Base-by-base conservation (phyloP, 2,113 vertebrate genomes). In the Balaeniceps rex region DNA sequence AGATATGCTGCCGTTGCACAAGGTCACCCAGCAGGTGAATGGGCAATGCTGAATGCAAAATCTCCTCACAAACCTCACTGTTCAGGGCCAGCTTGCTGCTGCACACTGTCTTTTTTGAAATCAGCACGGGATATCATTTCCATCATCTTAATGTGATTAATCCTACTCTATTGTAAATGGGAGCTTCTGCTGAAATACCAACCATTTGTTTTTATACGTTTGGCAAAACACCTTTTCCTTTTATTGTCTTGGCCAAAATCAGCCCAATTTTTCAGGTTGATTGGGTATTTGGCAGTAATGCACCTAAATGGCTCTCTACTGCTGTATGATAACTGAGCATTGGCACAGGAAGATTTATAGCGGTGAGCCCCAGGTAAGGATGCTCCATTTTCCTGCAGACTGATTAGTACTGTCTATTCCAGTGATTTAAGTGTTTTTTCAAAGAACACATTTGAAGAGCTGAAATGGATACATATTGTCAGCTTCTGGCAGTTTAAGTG, bases 401-500 rank as follows among this genome's bases (percentile, higher is more conserved):
- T 92, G 86, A 96, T 96, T 91, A 84, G 88, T 29, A 79, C 88
- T 88, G 95, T 96, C 96, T 95, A 69, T 87, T 76, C 33, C 77
- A 54, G 88, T 46, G 10, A 96, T 97, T 87, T 92, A 82, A 94
- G 93, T 72, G 74, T 93, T 97, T 97, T 94, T 95, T 96, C 96
- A 97, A 94, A 95, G 94, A 84, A 69, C 40, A 40, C 77, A 46
- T 94, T n/a, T 82, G 92, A 95, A 82, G 83, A 94, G 83, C 94
- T 86, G 89, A 91, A 96, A 94, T 92, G 89, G 96, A 93, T 97
- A 91, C 87, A 58, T 69, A 93, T 95, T 96, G 95, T 93, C 96
- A 96, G 95, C 96, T 96, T 80, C 93, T 93, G 97, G 96, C 97
- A 96, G 87, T 88, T 95, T 95, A 93, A 96, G 91, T 87, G 93